Conservation (phyloP, 2,888 invertebrate species). For the Dolichomitus sp. region DNA sequence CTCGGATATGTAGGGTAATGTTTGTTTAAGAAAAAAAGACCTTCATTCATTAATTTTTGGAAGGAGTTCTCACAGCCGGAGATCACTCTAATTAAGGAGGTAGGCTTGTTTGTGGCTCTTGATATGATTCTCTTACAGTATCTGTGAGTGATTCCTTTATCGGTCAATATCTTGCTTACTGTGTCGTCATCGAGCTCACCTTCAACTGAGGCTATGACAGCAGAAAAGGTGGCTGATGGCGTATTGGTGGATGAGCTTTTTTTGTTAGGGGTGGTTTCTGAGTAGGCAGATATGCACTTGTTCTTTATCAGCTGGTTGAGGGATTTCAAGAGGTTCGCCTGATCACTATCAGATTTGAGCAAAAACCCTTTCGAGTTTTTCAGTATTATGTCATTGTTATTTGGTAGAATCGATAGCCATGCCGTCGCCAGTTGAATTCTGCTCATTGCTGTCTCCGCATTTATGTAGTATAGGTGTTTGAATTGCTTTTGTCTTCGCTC, state of each 20-base stretch:
- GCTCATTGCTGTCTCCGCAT: background rate
- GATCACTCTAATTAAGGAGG: constrained; percentile 22
- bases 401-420: background rate
- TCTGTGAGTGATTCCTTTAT: no score
- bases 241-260: no score
- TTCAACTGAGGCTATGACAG: background rate
- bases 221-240: no score
- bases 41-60: constrained; percentile 33
- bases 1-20: constrained; percentile 42
- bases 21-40: constrained; percentile 30
- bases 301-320: background rate
- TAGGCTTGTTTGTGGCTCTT: constrained; percentile 43
- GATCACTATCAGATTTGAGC: constrained; percentile 4
- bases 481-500: constrained; percentile 1
- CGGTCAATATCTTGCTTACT: no score
- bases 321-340: background rate
- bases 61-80: constrained; percentile 38
- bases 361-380: constrained; percentile 23
- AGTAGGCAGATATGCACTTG: no score
- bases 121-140: no score
- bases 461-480: constrained; percentile 15
- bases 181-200: background rate
- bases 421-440: constrained; percentile 5
- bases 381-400: background rate
- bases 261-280: no score